Base-by-base conservation (phyloP, 2,797 vertebrate genomes). In the Pempheris klunzingeri region DNA sequence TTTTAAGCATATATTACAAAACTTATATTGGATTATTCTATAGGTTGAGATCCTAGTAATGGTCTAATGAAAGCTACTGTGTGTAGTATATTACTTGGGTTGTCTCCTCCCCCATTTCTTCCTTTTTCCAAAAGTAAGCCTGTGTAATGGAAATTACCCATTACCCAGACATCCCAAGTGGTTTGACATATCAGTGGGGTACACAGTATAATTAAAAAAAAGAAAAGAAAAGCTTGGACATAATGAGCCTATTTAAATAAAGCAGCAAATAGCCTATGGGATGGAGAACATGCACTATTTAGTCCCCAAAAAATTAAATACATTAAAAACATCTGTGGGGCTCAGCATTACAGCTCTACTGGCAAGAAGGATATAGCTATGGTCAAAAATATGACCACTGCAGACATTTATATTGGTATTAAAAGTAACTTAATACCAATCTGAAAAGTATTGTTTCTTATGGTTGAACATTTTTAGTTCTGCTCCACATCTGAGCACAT, bases 391-490 rank as follows among this genome's bases (percentile, higher is more conserved):
- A 54, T 39, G 46, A 67, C 64, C 46, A 46, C 1, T 58, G 34
- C 7, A 39, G n/a, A 53, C 50, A 64, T 71, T 24, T 30, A 13
- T 52, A 34, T 34, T 1, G 8, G 61, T 46, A 67, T 62, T 71
- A 50, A 38, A 73, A 54, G 11, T 41, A 44, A 65, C 9, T 26
- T 81, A 34, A 74, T 13, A 59, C 47, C 71, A 83, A 85, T 70
- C 44, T 82, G 73, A 84, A 86, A 87, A 77, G 71, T 71, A 78
- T 71, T 69, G 30, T 60, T 80, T 39, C 32, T 47, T 71, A 18
- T 1, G 1, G 15, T 9, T 43, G 13, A 62, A 52, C 63, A 64
- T 32, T 20, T 61, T 15, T 41, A 24, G 15, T 32, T 20, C 12
- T 62, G 18, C 57, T 58, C 14, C 10, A 58, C 59, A 52, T 69